Percentiles rank a stretch among this genome's conserved stretches.
Evolutionary conservation across 2,888 invertebrate genomes (phyloP).

Genomic region (Poecilobothrus nobilitatus): DNA sequence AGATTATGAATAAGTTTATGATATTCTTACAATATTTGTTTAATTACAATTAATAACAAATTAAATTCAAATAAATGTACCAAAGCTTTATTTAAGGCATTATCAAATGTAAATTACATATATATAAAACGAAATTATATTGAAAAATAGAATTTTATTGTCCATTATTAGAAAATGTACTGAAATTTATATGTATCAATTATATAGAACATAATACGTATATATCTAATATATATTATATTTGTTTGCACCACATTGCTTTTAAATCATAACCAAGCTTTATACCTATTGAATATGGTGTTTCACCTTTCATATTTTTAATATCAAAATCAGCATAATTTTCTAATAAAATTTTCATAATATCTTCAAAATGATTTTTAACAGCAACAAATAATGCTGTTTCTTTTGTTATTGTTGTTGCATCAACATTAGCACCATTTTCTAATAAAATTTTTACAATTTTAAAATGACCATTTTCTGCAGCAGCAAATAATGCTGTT

Average conservation of each 20-base stretch:
- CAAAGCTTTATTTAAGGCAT: no score
- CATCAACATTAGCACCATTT: conserved; percentile 13
- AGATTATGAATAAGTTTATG: no score
- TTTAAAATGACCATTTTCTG: neutral
- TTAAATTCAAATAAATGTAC: no score
- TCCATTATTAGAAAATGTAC: no score
- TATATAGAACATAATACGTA: no score
- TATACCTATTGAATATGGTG: conserved; percentile 11
- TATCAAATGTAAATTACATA: no score
- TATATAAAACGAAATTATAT: no score
- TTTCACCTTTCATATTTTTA: conserved; percentile 15
- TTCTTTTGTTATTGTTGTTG: conserved; percentile 14
- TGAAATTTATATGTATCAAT: no score
- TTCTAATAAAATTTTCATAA: conserved; percentile 20
- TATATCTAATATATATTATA: no score
- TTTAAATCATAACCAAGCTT: neutral
- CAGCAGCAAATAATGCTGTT: conserved; percentile 10
- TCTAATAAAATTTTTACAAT: conserved; percentile 14
- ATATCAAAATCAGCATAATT: conserved; percentile 20
- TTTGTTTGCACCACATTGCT: neutral
- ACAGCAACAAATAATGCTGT: conserved; percentile 25
- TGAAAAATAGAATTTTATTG: no score
- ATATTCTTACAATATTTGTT: no score
- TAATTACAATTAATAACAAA: no score
- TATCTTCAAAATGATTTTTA: conserved; percentile 16